A percentile compares a stretch with the other conserved stretches of the same genome.
Evolutionary conservation across 2,797 vertebrate species (phyloP).

Genomic region (Acanthiza pusilla): DNA sequence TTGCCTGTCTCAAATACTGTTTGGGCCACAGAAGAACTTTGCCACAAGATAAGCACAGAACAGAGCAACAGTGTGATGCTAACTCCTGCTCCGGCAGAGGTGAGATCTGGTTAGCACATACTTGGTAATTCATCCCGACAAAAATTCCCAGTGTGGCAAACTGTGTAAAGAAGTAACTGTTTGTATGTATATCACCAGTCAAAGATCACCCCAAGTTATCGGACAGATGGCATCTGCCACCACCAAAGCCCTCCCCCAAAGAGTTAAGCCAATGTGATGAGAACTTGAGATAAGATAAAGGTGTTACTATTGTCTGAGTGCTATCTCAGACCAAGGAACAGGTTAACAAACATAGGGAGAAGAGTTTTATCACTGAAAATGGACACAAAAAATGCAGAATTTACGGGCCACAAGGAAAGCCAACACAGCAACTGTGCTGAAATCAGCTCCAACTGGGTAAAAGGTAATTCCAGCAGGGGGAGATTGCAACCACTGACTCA

Average conservation of each 20-base stretch:
- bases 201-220: neutral
- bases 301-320: accelerated
- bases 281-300: neutral
- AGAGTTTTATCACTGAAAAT: neutral
- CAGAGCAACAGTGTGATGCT: accelerated
- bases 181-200: neutral
- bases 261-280: neutral
- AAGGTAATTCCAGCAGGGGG: neutral
- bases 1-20: neutral
- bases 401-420: neutral
- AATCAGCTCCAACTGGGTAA: neutral
- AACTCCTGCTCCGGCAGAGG: neutral
- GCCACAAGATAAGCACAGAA: neutral
- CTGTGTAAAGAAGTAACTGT: neutral
- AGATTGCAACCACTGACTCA: neutral
- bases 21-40: neutral
- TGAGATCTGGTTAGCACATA: neutral
- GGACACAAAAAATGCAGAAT: neutral
- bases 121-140: neutral
- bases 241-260: neutral
- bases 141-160: neutral
- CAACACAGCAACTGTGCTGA: neutral
- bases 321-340: neutral
- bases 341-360: neutral
- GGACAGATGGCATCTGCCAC: neutral